Conservation (phyloP, 2,888 invertebrate species). For the Sinopyrophorus schimmeli region DNA sequence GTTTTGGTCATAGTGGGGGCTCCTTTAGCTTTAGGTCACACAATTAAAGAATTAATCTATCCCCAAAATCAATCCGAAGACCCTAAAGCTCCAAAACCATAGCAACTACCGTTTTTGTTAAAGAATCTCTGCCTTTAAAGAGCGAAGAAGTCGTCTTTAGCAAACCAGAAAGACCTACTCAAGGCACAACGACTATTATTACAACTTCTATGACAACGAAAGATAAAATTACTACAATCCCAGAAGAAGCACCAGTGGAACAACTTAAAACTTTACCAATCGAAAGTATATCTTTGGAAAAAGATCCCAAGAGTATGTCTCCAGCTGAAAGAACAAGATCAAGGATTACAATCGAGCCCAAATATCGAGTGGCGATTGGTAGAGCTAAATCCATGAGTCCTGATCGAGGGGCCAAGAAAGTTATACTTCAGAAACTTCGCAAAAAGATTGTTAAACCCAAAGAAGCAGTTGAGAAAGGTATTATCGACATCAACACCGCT, state of each 20-base stretch:
- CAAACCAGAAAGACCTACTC: constrained; percentile 12
- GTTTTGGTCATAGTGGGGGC: constrained; percentile 75
- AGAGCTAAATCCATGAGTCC: constrained; percentile 63
- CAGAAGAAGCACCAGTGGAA: constrained; percentile 34
- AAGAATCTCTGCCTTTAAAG: too few relatives aligned
- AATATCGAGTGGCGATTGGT: constrained; percentile 67
- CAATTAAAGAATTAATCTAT: constrained; percentile 40
- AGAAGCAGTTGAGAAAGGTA: constrained; percentile 77
- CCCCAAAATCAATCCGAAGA: constrained; percentile 42
- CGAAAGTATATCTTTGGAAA: constrained; percentile 42
- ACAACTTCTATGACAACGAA: constrained; percentile 37
- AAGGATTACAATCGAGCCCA: constrained; percentile 65
- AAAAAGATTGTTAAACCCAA: constrained; percentile 74
- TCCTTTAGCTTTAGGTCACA: constrained; percentile 72
- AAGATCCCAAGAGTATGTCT: constrained; percentile 53
- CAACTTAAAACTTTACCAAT: constrained; percentile 43
- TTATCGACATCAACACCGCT: constrained; percentile 78
- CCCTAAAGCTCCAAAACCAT: too few relatives aligned
- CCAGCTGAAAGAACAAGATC: constrained; percentile 63
- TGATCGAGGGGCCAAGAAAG: constrained; percentile 67
- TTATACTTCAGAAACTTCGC: constrained; percentile 76
- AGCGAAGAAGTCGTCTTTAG: too few relatives aligned
- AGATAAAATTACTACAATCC: constrained; percentile 58
- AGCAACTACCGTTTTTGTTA: too few relatives aligned
- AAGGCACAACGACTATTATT: constrained; percentile 29